A percentile compares a stretch with the other conserved stretches of the same genome.
phyloP scores from a whole-genome alignment of 2,797 vertebrate genomes.

The Lophotriccus pileatus region DNA sequence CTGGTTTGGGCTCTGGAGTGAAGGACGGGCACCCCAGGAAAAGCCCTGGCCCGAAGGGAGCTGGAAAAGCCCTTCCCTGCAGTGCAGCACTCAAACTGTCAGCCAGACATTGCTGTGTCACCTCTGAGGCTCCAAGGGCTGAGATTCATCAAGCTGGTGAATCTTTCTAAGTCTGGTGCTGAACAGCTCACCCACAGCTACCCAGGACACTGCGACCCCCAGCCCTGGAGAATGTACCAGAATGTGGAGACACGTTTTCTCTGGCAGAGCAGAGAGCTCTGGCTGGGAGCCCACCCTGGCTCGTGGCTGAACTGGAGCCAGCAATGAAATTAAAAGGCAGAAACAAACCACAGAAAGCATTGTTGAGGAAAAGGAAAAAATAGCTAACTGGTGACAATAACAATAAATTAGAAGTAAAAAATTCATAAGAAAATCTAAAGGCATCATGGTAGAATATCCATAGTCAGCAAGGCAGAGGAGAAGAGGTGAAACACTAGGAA shows the following conservation, averaged over 20 bases:
- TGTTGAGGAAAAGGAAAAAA: background rate
- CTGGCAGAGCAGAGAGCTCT: background rate
- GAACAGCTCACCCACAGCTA: background rate
- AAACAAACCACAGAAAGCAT: background rate
- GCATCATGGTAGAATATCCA: background rate
- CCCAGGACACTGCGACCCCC: rapidly evolving
- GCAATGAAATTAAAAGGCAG: constrained; percentile 27
- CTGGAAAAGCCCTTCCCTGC: background rate
- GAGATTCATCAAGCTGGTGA: background rate
- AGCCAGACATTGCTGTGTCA: background rate
- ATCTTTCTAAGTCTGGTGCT: background rate
- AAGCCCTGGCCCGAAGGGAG: background rate
- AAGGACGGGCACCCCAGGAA: background rate
- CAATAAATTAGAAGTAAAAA: background rate
- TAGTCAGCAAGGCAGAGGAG: background rate
- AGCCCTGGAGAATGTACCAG: background rate
- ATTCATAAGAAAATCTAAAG: background rate
- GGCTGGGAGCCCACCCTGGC: background rate
- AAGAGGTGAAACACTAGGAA: background rate
- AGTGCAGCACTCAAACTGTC: background rate
- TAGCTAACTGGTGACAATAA: background rate
- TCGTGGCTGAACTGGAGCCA: constrained; percentile 17
- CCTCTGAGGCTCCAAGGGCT: background rate
- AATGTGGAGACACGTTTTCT: background rate
- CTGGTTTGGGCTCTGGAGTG: background rate